Conservation (phyloP, 2,797 vertebrate genomes). For the Sebastes vulpes region DNA sequence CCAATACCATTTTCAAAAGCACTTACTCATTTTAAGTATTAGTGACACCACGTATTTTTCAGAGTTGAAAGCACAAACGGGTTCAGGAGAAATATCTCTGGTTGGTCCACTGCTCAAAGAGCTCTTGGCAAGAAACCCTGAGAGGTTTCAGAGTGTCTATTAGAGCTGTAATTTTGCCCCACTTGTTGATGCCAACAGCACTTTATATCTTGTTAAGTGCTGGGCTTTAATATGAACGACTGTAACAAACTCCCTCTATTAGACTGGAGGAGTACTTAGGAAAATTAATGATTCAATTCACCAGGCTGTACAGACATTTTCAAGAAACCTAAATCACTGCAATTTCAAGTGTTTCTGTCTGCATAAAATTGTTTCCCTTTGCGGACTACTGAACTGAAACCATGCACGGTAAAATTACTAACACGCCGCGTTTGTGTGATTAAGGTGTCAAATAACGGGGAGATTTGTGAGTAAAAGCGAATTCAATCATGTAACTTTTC, state of each 20-base stretch:
- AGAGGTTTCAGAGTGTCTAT: slow-evolving; percentile 39
- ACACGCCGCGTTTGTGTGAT: slow-evolving; percentile 2
- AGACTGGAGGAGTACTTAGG: slow-evolving; percentile 38
- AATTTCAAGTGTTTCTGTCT: not conserved
- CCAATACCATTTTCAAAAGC: not conserved
- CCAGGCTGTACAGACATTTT: slow-evolving; percentile 18
- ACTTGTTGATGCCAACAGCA: slow-evolving; percentile 32
- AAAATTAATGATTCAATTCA: slow-evolving; percentile 31
- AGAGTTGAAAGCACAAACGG: slow-evolving; percentile 19
- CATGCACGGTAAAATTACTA: not conserved
- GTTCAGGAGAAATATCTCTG: slow-evolving; percentile 19
- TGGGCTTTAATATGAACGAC: slow-evolving; percentile 33
- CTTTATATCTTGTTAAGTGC: slow-evolving; percentile 42
- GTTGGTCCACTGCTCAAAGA: slow-evolving; percentile 6
- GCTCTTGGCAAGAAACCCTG: slow-evolving; percentile 22
- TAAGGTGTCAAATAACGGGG: slow-evolving; percentile 3
- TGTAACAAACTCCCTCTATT: slow-evolving; percentile 7
- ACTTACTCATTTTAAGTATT: not conserved
- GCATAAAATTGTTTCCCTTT: not conserved
- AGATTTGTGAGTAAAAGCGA: not conserved
- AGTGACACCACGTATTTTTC: not conserved
- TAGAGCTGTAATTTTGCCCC: slow-evolving; percentile 24
- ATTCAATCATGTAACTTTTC: not conserved
- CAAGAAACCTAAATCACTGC: slow-evolving; percentile 12
- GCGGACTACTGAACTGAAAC: slow-evolving; percentile 13